phyloP scores from a whole-genome alignment of 2,797 vertebrate species.

The Pseudotriccus pelzelni region DNA sequence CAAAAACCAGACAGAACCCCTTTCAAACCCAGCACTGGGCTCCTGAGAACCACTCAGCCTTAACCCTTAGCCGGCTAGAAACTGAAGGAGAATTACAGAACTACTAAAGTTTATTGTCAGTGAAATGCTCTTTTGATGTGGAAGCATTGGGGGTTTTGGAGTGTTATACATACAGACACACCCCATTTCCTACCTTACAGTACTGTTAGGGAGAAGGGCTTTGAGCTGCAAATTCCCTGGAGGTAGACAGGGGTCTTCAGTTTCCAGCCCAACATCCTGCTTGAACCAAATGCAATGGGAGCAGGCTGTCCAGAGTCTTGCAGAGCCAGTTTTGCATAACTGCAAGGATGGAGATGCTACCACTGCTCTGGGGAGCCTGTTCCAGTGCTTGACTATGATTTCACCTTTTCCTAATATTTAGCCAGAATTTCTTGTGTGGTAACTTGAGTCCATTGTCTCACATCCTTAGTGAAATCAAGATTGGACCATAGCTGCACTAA shows the following conservation, averaged over 20 bases:
- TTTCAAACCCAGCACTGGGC: neutral
- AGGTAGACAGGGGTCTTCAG: neutral
- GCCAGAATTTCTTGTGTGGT: neutral
- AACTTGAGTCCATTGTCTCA: neutral
- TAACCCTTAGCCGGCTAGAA: constrained; percentile 12
- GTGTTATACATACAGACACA: neutral
- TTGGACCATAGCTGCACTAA: neutral
- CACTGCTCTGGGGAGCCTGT: neutral
- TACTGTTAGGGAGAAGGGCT: neutral
- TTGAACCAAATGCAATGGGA: neutral
- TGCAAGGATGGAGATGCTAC: neutral
- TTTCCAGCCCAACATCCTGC: neutral
- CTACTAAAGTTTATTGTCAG: neutral
- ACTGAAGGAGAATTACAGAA: neutral
- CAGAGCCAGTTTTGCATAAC: neutral
- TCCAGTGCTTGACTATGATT: neutral
- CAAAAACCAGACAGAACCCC: neutral
- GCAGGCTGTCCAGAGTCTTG: neutral
- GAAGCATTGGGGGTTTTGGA: rapidly evolving
- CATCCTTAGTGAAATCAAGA: neutral
- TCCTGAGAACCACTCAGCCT: neutral
- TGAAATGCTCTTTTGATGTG: neutral
- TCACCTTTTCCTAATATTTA: neutral
- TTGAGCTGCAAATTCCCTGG: neutral
- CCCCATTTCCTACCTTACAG: neutral